Base-by-base conservation (phyloP, 2,113 vertebrate species). In the Pluvialis apricaria region DNA sequence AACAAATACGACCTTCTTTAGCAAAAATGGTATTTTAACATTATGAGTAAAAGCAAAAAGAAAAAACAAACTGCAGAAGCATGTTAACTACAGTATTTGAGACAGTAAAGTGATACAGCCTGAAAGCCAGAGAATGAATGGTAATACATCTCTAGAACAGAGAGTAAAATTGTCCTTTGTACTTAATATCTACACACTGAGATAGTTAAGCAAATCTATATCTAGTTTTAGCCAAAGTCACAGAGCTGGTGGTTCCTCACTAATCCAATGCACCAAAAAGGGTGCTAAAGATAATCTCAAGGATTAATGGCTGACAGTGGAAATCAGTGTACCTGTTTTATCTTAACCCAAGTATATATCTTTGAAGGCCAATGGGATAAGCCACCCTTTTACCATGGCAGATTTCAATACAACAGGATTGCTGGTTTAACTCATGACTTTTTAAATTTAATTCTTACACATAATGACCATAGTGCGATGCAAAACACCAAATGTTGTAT, bases 401-500 rank as follows among this genome's bases (percentile, higher is more conserved):
- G 32, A 45, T 8, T 73, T 77, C 51, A 61, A 11, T 47, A 61
- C 44, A 73, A 69, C 7, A 82, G 20, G 11, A 65, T 11, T 57
- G 19, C 11, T 92, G 26, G 4, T 77, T 65, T 29, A 49, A 64
- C 31, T 86, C 26, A 10, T 5, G 34, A 20, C 19, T 69, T 78
- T 47, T 8, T 4, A 49, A 31, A 66, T 36, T 15, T 12, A 28
- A 44, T 49, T 62, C n/a, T 58, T 54, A 49, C 29, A 36, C 13
- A 25, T 21, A 52, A 11, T 5, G 49, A 47, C 4, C 34, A 47
- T 1, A 52, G n/a, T 12, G 44, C 40, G 64, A 24, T 8, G 24
- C 5, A 60, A 42, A 87, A 42, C 0, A 6, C 12, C 34, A 65
- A 42, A 52, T 0, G 0, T 1, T 40, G 14, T 17, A 42, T 24